Base-by-base conservation (phyloP, 2,888 invertebrate species). In the Fragum fragum region DNA sequence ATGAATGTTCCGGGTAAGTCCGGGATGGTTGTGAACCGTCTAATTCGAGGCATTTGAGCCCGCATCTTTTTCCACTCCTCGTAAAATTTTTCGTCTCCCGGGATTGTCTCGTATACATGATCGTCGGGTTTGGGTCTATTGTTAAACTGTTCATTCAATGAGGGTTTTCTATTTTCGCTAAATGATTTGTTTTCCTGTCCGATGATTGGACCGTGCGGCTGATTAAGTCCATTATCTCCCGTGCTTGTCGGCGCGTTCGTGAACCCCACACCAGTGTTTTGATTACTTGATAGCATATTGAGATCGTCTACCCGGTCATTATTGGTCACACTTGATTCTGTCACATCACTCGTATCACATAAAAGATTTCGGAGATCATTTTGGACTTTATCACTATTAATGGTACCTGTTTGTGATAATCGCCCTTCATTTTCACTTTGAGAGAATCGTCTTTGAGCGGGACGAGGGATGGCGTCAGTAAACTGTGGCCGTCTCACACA, bases 31-130 rank as follows among this genome's bases (percentile, higher is more conserved):
- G 85, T 82, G 26, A 87, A 87, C n/a, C 86, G 79, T 21, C 86
- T 79, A 53, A 87, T 81, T 66, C 76, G 81, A 7, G 86, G 84
- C 52, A 85, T 82, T 53, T 80, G 78, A 36, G 71, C 73, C 29
- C 87, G 66, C 81, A 87, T 75, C 78, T 83, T 75, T 68, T 88
- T 85, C 81, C 86, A 83, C 76, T 89, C 88, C 47, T 87, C 88
- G 71, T 89, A 89, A 53, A 86, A 71, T 47, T 87, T 80, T 69
- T 88, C 88, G 68, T 89, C 89, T 6, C 89, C 89, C 2, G 89
- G 89, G 42, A 89, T 89, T 21, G 89, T 89, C 82, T 89, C 89
- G 23, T 89, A 89, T 23, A 89, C 89, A 59, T 89, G 89, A 68
- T 89, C 88, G 32, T 89, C 89, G n/a, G 83, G 74, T 61, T 79